Evolutionary conservation across 2,888 invertebrate species (phyloP), one percentile per base, ranked within the genome.

Genomic region (Drosophila villosipedis): DNA sequence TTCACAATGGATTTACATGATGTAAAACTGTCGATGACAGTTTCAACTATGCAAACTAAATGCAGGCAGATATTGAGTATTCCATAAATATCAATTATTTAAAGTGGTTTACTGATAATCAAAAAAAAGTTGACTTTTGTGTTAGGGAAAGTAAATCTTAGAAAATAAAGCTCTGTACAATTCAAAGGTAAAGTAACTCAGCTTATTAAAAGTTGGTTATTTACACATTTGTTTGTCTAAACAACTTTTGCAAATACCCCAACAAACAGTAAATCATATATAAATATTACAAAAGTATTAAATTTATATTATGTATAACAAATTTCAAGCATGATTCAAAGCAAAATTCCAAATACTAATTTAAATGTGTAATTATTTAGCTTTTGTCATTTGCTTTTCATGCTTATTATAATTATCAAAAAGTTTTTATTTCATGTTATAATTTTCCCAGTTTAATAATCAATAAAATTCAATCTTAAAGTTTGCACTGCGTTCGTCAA

Each of bases 1-100:
- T 55, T 74, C 61, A 52, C 49, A 65, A 62, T 52, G 6, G 25
- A 41, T 55, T 39, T 5, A 12, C n/a, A 2, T 16, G 25, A 4
- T 7, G 49, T 28, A 9, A n/a, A 30, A 52, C 19, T 22, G 22
- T 28, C n/a, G 47, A 25, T 47, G 33, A 62, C 12, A 37, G n/a
- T 63, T 16, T 16, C 22, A 55, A 37, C 19, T 54, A 35, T 35
- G 35, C 16, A 47, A 9, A 25, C 22, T 9, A 47, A 9, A 1
- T 47, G 47, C 25, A 16, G 16, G 22, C 47, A 22, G 4, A 14
- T 25, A 25, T 47, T 9, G 7, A 16, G 7, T 7, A 14, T 14
- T 14, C 22, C 7, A 22, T 14, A 22, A 43, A 43, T 43, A 22
- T 14, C 35, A 35, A 14, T 35, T 35, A 35, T 14, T 35, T 35